Evolutionary conservation across 2,113 vertebrate genomes (phyloP).

Genomic region (Pseudorasbora parva): DNA sequence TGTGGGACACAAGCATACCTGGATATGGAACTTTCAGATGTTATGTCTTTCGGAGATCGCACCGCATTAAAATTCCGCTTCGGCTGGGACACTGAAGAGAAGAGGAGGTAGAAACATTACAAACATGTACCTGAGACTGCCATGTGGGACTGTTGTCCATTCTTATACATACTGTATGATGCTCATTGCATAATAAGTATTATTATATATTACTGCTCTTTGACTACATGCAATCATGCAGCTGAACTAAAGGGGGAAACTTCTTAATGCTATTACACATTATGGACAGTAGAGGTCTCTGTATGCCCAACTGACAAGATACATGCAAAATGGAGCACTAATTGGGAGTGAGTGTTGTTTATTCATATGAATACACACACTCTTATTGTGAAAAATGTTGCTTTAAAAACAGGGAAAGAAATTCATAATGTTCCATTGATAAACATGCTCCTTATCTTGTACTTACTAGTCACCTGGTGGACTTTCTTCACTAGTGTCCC

Average conservation of each 20-base stretch:
- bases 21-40: constrained; percentile 92
- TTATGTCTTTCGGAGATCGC: constrained; percentile 91
- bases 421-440: background rate
- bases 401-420: background rate
- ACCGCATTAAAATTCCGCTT: constrained; percentile 88
- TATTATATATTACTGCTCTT: background rate
- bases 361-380: background rate
- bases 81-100: constrained; percentile 85
- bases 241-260: background rate
- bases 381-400: background rate
- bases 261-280: background rate
- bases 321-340: background rate
- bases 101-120: constrained; percentile 30
- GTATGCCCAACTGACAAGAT: constrained; percentile 2
- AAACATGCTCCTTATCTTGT: constrained; percentile 27
- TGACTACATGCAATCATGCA: background rate
- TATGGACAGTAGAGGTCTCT: background rate
- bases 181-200: background rate
- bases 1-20: constrained; percentile 72
- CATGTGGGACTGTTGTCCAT: background rate
- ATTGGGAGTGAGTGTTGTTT: background rate
- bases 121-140: background rate
- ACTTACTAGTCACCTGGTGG: constrained; percentile 90
- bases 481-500: constrained; percentile 85
- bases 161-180: background rate